phyloP scores from a whole-genome alignment of 2,888 invertebrate species.

The Sarcophaga caerulescens region DNA sequence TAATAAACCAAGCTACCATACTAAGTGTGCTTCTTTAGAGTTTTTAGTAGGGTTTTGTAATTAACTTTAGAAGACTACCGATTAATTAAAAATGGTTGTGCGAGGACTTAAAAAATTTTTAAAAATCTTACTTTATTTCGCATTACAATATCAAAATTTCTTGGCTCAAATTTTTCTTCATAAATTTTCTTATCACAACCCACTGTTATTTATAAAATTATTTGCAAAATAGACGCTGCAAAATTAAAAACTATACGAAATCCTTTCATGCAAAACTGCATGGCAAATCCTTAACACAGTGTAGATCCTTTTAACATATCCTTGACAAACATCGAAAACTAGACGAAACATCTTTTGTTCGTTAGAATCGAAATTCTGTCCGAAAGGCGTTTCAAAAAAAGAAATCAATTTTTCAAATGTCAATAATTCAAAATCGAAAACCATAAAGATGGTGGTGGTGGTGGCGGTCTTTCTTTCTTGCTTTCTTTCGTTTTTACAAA shows the following conservation, averaged over 20 bases:
- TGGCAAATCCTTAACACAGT: slow-evolving; percentile 39
- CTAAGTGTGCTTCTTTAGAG: no score
- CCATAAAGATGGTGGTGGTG: slow-evolving; percentile 51
- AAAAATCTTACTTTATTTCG: no score
- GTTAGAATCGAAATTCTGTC: slow-evolving; percentile 51
- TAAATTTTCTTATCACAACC: background rate
- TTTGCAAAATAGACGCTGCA: slow-evolving; percentile 10
- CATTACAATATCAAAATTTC: no score
- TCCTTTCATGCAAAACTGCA: slow-evolving; percentile 51
- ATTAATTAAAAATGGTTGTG: no score
- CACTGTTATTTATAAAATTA: background rate
- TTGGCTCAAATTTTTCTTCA: background rate
- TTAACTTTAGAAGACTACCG: no score
- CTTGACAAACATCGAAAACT: slow-evolving; percentile 18
- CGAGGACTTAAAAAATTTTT: no score
- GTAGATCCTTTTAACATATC: slow-evolving; percentile 60
- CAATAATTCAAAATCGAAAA: slow-evolving; percentile 51
- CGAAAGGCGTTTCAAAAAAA: slow-evolving; percentile 61
- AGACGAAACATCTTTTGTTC: slow-evolving; percentile 48
- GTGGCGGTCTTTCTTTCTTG: slow-evolving; percentile 56
- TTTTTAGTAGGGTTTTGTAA: no score
- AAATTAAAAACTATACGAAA: slow-evolving; percentile 15
- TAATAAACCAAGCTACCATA: no score
- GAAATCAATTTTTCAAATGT: slow-evolving; percentile 70
- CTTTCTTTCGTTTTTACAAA: background rate